These are phyloP conservation scores for Plotosus lineatus DNA, from an alignment of 2,113 vertebrate genomes.

Conservation along the genomic window DNA sequence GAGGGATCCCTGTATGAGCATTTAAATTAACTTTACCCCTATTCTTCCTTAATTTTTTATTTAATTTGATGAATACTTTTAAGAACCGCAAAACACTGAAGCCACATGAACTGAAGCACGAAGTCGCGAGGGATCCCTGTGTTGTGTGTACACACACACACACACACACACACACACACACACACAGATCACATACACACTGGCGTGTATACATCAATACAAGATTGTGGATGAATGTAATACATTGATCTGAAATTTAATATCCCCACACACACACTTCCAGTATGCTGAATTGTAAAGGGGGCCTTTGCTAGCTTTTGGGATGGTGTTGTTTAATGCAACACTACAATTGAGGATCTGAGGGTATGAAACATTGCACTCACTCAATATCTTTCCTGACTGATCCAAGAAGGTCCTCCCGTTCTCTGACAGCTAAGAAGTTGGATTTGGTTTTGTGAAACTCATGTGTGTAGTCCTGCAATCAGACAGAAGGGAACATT, in stretches of 20 bases:
- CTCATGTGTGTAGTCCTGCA: slow-evolving; percentile 95
- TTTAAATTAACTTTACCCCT: no score
- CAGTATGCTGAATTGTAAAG: not conserved
- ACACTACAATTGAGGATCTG: not conserved
- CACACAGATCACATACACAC: no score
- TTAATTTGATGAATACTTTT: no score
- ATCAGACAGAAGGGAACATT: slow-evolving; percentile 30
- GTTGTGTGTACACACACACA: no score
- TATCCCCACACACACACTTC: not conserved
- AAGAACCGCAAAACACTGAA: no score
- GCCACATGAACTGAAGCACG: no score
- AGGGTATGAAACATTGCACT: slow-evolving; percentile 64
- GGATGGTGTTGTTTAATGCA: not conserved
- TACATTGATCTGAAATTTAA: not conserved
- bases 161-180: no score
- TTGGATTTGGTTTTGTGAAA: slow-evolving; percentile 99
- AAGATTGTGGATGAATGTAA: not conserved
- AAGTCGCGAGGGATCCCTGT: no score
- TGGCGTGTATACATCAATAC: no score
- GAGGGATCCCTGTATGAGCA: no score
- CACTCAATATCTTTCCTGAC: slow-evolving; percentile 98
- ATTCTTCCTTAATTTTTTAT: no score
- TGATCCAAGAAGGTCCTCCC: slow-evolving; percentile 93
- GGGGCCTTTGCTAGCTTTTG: not conserved
- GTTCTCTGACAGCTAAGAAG: slow-evolving; percentile 90